A percentile compares a stretch with the other conserved stretches of the same genome.
phyloP scores from a whole-genome alignment of 2,888 invertebrate species.

The Pyrocoelia pectoralis region DNA sequence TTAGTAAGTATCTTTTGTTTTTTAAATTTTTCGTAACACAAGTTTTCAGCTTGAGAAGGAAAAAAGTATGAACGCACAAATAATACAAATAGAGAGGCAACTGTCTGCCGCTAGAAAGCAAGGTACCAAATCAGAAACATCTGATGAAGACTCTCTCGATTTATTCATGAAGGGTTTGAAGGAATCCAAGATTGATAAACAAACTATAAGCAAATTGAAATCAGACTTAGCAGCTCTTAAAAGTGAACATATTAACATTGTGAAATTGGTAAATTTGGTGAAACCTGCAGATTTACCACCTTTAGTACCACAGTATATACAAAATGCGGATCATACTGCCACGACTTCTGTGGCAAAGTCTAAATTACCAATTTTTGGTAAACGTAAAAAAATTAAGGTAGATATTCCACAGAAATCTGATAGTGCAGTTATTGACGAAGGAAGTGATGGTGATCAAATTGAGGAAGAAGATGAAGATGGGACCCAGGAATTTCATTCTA shows the following conservation, averaged over 20 bases:
- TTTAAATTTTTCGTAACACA: background rate
- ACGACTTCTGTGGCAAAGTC: constrained; percentile 48
- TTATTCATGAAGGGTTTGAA: constrained; percentile 79
- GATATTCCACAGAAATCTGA: constrained; percentile 54
- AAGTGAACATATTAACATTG: constrained; percentile 71
- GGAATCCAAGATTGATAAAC: constrained; percentile 62
- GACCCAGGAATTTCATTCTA: constrained; percentile 22
- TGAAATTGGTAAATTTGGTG: constrained; percentile 77
- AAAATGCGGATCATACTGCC: constrained; percentile 21
- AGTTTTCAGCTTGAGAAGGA: constrained; percentile 68
- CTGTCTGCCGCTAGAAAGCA: constrained; percentile 47
- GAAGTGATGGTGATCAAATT: constrained; percentile 19
- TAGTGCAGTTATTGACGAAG: constrained; percentile 47
- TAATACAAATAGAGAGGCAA: constrained; percentile 67
- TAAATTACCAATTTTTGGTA: constrained; percentile 64
- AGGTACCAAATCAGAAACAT: constrained; percentile 39
- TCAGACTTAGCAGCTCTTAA: constrained; percentile 73
- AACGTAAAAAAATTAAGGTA: constrained; percentile 65
- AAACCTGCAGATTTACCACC: constrained; percentile 72
- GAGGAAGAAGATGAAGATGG: constrained; percentile 63
- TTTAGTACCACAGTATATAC: constrained; percentile 51
- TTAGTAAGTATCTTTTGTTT: constrained; percentile 62
- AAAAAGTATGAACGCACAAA: constrained; percentile 60
- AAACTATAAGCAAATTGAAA: constrained; percentile 72
- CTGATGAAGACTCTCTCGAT: constrained; percentile 79